Evolutionary conservation across 2,888 invertebrate species (phyloP).

Genomic region (Meteorus cinctellus): DNA sequence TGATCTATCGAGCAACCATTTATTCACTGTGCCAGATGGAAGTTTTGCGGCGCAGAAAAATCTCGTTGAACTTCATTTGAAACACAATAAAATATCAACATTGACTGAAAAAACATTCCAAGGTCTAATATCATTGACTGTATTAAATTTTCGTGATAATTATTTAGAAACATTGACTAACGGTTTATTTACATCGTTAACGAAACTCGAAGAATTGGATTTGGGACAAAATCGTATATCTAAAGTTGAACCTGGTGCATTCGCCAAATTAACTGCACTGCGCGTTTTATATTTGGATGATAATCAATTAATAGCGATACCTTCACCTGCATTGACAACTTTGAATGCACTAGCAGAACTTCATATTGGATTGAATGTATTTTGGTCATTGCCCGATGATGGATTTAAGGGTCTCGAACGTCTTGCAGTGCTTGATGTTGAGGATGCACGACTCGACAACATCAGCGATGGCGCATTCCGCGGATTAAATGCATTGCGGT

Average conservation of each 20-base stretch:
- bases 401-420: constrained; percentile 86
- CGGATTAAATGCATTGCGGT: constrained; percentile 84
- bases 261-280: constrained; percentile 84
- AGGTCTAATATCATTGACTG: constrained; percentile 84
- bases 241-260: constrained; percentile 84
- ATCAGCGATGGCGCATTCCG: constrained; percentile 85
- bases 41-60: constrained; percentile 88
- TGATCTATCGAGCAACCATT: constrained; percentile 88
- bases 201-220: constrained; percentile 88
- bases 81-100: constrained; percentile 89
- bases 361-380: constrained; percentile 88
- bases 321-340: constrained; percentile 82
- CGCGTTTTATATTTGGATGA: constrained; percentile 89
- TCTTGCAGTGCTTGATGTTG: constrained; percentile 84
- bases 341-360: constrained; percentile 87
- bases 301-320: constrained; percentile 86
- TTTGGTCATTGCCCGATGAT: constrained; percentile 83
- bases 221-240: constrained; percentile 90
- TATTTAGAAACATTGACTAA: constrained; percentile 86
- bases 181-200: constrained; percentile 83
- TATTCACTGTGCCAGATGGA: constrained; percentile 85
- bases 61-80: constrained; percentile 87
- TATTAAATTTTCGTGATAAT: constrained; percentile 87
- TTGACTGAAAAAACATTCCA: constrained; percentile 87
- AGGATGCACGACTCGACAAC: constrained; percentile 86